Percentiles rank a stretch among this genome's conserved stretches.
Evolutionary conservation across 2,113 vertebrate species (phyloP).

Genomic region (Trichomycterus rosablanca): DNA sequence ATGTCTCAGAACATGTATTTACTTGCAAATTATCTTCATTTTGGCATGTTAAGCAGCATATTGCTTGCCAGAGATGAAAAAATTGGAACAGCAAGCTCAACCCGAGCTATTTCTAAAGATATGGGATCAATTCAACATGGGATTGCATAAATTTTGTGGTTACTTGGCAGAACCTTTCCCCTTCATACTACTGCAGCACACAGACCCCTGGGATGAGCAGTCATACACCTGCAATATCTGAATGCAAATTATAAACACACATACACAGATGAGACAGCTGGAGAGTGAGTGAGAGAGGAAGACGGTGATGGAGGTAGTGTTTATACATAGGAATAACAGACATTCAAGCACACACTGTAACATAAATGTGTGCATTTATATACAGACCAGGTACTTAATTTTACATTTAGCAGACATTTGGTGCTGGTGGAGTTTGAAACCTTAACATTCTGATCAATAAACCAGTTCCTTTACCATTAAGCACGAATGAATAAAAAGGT

Average conservation of each 20-base stretch:
- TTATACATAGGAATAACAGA: background rate
- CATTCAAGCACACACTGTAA: conserved; percentile 7
- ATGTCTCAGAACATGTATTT: background rate
- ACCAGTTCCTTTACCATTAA: too few species aligned
- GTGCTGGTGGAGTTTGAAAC: too few species aligned
- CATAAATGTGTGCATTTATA: too few species aligned
- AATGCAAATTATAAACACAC: background rate
- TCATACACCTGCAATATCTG: conserved; percentile 11
- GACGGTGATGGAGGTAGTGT: background rate
- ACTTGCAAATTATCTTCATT: background rate
- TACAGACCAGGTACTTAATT: too few species aligned
- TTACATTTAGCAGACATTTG: too few species aligned
- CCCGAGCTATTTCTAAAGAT: conserved; percentile 36
- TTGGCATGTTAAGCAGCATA: background rate
- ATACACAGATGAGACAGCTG: background rate
- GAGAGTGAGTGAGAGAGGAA: conserved; percentile 10
- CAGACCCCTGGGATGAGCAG: background rate
- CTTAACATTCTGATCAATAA: too few species aligned
- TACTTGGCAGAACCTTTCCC: conserved; percentile 20
- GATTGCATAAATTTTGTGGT: conserved; percentile 43
- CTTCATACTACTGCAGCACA: conserved; percentile 25
- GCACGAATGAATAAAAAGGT: background rate
- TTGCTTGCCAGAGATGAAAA: background rate
- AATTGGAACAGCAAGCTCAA: background rate
- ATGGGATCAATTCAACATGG: conserved; percentile 4